These are phyloP conservation scores for Dicroscelio sp. DNA, from an alignment of 2,888 invertebrate species.

Conservation along the genomic window DNA sequence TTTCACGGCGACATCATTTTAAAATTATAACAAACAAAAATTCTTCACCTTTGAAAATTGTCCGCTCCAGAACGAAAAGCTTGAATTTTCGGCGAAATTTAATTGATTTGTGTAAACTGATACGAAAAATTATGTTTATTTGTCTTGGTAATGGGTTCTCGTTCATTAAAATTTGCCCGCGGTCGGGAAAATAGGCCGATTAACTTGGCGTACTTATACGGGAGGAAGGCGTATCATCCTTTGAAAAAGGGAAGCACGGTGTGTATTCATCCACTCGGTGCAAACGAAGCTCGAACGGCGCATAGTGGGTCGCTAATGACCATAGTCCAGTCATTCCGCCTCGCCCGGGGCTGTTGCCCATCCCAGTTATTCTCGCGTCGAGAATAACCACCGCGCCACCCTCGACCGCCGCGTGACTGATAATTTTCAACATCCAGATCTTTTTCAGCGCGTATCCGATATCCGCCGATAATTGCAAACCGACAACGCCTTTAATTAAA, in stretches of 20 bases:
- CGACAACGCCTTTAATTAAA: slow-evolving; percentile 50
- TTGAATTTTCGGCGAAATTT: too few relatives aligned
- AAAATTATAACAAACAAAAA: neutral
- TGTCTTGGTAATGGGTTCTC: slow-evolving; percentile 31
- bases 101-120: too few relatives aligned
- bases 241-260: slow-evolving; percentile 66
- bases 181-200: slow-evolving; percentile 78
- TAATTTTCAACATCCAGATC: slow-evolving; percentile 75
- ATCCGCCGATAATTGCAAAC: slow-evolving; percentile 63
- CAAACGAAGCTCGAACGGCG: slow-evolving; percentile 75
- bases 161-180: slow-evolving; percentile 62
- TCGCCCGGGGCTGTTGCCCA: slow-evolving; percentile 78
- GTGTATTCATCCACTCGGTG: slow-evolving; percentile 66
- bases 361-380: slow-evolving; percentile 74
- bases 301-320: slow-evolving; percentile 84
- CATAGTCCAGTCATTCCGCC: slow-evolving; percentile 73
- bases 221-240: slow-evolving; percentile 69
- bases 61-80: neutral
- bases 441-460: slow-evolving; percentile 74
- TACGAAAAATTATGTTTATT: slow-evolving; percentile 38
- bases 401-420: slow-evolving; percentile 69
- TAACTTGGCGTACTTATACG: slow-evolving; percentile 65
- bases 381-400: slow-evolving; percentile 64
- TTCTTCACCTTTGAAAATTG: neutral
- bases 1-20: too few relatives aligned